Evolutionary conservation across 2,888 invertebrate genomes (phyloP).

Genomic region (Odiellus spinosus): DNA sequence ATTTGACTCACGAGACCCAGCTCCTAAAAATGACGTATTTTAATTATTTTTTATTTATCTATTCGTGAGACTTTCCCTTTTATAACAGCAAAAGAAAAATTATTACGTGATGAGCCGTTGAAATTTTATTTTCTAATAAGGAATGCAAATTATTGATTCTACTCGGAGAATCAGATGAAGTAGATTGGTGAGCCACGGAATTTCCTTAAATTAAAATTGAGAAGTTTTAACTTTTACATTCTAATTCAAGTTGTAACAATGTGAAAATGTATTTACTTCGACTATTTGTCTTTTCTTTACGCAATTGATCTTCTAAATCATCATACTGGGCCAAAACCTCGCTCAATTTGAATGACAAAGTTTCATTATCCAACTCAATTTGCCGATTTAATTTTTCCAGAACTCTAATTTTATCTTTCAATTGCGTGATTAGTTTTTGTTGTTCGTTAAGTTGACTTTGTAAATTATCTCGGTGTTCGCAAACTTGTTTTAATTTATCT

Average conservation of each 20-base stretch:
- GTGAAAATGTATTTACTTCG: slow-evolving; percentile 8
- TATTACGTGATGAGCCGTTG: too few relatives aligned
- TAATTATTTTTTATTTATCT: too few relatives aligned
- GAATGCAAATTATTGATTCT: too few relatives aligned
- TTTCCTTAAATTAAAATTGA: too few relatives aligned
- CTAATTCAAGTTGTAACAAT: too few relatives aligned
- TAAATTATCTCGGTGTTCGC: slow-evolving; percentile 4
- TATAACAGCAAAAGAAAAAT: too few relatives aligned
- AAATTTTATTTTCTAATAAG: too few relatives aligned
- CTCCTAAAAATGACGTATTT: slow-evolving; percentile 12
- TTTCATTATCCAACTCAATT: slow-evolving; percentile 31
- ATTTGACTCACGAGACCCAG: slow-evolving; percentile 16
- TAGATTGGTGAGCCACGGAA: too few relatives aligned
- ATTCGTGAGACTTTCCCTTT: too few relatives aligned
- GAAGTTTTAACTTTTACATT: too few relatives aligned
- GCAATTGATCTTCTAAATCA: slow-evolving; percentile 19
- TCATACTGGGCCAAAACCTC: slow-evolving; percentile 20
- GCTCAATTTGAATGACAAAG: slow-evolving; percentile 30
- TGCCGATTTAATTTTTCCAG: slow-evolving; percentile 28
- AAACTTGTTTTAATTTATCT: slow-evolving; percentile 7
- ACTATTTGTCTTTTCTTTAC: slow-evolving; percentile 12
- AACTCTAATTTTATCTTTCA: slow-evolving; percentile 28
- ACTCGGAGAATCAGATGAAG: too few relatives aligned
- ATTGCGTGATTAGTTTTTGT: slow-evolving; percentile 23
- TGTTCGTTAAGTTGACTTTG: slow-evolving; percentile 7